A percentile compares a stretch with the other conserved stretches of the same genome.
phyloP scores from a whole-genome alignment of 1,140 invertebrate genomes.

The Cydia pomonella region DNA sequence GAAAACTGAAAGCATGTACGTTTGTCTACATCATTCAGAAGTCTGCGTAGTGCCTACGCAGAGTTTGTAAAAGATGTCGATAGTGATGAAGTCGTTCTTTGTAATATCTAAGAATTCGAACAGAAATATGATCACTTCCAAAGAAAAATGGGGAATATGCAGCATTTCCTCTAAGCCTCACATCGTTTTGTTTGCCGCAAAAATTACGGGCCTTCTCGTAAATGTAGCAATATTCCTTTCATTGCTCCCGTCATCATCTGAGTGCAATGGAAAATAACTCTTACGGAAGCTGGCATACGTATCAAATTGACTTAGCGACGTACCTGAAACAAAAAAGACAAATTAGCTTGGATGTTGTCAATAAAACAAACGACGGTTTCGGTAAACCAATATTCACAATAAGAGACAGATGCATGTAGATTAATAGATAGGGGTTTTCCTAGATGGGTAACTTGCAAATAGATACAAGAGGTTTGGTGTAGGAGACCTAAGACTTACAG shows the following conservation, averaged over 20 bases:
- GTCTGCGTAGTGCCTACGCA: not conserved
- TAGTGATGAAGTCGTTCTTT: not conserved
- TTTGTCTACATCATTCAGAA: not conserved
- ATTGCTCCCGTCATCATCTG: not conserved
- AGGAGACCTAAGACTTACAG: too few relatives aligned
- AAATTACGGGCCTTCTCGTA: not conserved
- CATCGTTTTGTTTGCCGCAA: not conserved
- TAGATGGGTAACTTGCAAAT: not conserved
- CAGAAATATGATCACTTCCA: too few relatives aligned
- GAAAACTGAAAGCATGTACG: not conserved
- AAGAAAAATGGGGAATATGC: too few relatives aligned
- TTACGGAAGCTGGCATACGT: not conserved
- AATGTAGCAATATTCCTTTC: not conserved
- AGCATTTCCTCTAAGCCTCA: not conserved
- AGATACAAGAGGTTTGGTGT: not conserved
- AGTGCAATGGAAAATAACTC: not conserved
- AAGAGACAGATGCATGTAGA: not conserved
- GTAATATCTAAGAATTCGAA: too few relatives aligned
- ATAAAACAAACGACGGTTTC: constrained; percentile 17
- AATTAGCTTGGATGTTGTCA: constrained; percentile 25
- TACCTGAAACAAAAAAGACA: constrained; percentile 32
- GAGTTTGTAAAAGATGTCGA: not conserved
- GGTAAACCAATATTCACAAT: constrained; percentile 22
- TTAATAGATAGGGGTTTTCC: constrained; percentile 4
- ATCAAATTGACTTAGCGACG: not conserved